Conservation (phyloP, 2,797 vertebrate species). For the Knipowitschia caucasica region DNA sequence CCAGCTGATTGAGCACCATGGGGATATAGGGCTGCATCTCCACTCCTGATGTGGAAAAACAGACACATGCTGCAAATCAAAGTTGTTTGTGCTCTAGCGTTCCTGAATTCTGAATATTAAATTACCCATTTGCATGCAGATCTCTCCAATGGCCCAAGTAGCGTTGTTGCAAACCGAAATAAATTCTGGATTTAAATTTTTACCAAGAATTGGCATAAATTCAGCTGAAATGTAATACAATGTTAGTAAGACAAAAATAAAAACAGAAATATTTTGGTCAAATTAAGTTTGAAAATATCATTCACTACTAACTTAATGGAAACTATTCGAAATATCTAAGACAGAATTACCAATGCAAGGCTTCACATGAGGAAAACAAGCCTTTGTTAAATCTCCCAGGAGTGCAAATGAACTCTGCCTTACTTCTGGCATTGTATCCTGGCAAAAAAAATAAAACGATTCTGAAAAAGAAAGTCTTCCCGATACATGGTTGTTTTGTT, state of each 20-base stretch:
- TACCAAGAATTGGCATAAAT: constrained; percentile 94
- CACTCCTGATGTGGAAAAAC: constrained; percentile 1
- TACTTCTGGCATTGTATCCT: constrained; percentile 96
- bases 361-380: constrained; percentile 92
- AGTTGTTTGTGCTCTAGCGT: neutral
- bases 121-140: constrained; percentile 95
- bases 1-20: constrained; percentile 88
- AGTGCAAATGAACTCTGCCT: constrained; percentile 94
- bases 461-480: neutral
- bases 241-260: neutral
- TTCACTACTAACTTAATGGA: too few relatives aligned
- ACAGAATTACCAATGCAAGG: constrained; percentile 85
- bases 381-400: constrained; percentile 91
- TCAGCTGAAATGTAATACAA: constrained; percentile 74
- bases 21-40: constrained; percentile 97
- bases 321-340: too few relatives aligned
- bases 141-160: constrained; percentile 96
- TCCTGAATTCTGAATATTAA: neutral
- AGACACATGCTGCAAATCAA: neutral
- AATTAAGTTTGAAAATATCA: too few relatives aligned
- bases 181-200: constrained; percentile 94
- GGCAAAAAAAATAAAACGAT: constrained; percentile 3
- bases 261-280: neutral
- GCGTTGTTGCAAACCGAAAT: constrained; percentile 97
- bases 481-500: neutral